phyloP scores from a whole-genome alignment of 2,888 invertebrate genomes.

The Lathronympha strigana region DNA sequence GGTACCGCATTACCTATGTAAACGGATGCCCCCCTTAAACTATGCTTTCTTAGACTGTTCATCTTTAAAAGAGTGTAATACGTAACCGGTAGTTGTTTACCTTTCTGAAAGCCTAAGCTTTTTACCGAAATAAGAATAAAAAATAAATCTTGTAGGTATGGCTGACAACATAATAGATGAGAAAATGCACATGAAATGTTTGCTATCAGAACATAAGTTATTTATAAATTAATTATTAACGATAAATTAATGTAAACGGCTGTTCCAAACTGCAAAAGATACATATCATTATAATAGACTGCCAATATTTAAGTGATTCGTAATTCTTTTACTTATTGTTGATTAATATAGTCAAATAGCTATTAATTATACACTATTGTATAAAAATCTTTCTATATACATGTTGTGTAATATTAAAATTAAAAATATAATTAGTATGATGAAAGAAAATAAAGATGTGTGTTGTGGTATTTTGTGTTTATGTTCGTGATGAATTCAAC shows the following conservation, averaged over 20 bases:
- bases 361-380: slow-evolving; percentile 82
- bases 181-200: slow-evolving; percentile 15
- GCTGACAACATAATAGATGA: background rate
- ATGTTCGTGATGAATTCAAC: background rate
- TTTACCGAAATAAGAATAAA: too few species aligned
- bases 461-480: slow-evolving; percentile 66
- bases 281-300: slow-evolving; percentile 84
- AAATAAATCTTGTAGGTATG: too few species aligned
- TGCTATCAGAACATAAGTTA: slow-evolving; percentile 14
- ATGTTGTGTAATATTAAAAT: slow-evolving; percentile 82
- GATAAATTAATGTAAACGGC: slow-evolving; percentile 66
- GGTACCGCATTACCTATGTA: too few species aligned
- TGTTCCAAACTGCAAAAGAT: slow-evolving; percentile 83
- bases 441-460: slow-evolving; percentile 77
- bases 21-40: too few species aligned
- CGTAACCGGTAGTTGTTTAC: too few species aligned
- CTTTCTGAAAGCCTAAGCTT: too few species aligned
- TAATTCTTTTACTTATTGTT: slow-evolving; percentile 83
- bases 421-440: slow-evolving; percentile 67
- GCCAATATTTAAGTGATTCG: slow-evolving; percentile 77
- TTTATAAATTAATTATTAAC: slow-evolving; percentile 42
- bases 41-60: too few species aligned
- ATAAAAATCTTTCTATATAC: slow-evolving; percentile 84
- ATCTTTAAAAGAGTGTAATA: too few species aligned
- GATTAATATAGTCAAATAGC: slow-evolving; percentile 77